These are phyloP conservation scores for Numida meleagris DNA, from an alignment of 2,113 vertebrate species.

Conservation along the genomic window DNA sequence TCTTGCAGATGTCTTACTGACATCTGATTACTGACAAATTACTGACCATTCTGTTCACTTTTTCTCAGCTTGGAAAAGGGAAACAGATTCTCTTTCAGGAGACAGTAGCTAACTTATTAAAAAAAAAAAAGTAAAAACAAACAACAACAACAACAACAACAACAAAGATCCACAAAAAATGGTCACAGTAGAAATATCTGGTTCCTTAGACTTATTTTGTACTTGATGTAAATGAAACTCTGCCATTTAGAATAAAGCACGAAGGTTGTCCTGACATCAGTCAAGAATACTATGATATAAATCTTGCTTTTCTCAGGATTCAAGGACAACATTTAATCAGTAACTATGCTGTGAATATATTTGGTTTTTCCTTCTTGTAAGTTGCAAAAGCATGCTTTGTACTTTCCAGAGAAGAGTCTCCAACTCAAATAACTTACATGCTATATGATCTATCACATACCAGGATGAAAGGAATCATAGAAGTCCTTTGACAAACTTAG, in stretches of 20 bases:
- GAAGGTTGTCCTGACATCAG: background rate
- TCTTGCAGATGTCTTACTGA: constrained; percentile 6
- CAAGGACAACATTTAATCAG: constrained; percentile 17
- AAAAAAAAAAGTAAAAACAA: background rate
- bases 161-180: background rate
- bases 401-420: background rate
- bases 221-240: background rate
- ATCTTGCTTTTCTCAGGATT: constrained; percentile 8
- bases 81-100: background rate
- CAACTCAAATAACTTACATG: background rate
- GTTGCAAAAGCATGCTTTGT: background rate
- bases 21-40: no score
- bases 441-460: background rate
- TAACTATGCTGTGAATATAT: background rate
- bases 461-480: background rate
- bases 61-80: background rate
- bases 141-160: no score
- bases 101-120: background rate
- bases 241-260: background rate
- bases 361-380: background rate
- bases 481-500: background rate
- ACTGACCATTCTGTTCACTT: background rate
- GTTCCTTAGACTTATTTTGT: background rate
- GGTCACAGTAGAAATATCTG: background rate
- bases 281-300: background rate